Base-by-base conservation (phyloP, 2,113 vertebrate genomes). In the Coracopsis vasa region DNA sequence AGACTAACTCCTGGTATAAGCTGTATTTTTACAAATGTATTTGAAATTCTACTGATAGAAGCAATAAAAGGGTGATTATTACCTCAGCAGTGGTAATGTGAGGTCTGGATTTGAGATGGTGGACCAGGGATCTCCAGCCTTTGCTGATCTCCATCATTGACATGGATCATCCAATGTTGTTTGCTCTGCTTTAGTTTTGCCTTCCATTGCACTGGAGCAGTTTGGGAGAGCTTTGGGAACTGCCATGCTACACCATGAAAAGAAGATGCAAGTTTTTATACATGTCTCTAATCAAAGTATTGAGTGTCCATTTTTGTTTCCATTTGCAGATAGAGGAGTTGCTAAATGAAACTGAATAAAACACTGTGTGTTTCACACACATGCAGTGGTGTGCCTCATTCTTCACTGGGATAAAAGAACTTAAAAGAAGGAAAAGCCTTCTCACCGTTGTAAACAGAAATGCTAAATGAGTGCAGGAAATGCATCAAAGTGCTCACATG, bases 151-250 rank as follows among this genome's bases (percentile, higher is more conserved):
- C 39, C 21, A 3, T 54, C 19, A 25, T 0, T 2, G 4, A 7
- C 21, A 12, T 2, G 50, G 21, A 17, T 24, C 4, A 48, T 37
- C 24, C 20, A 25, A 39, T 0, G 0, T 35, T 61, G 9, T 83
- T 95, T 25, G 21, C 28, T 89, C 21, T 69, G 23, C 61, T 61
- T 56, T 42, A 27, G 31, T 23, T 92, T 1, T 54, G 51, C 42
- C 23, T 69, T 79, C 23, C 19, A 2, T 35, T 53, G 18, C 4
- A 16, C 9, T 9, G 0, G 1, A 74, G 28, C 69, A 44, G 27
- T 66, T 50, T 18, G 35, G 9, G 41, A 44, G 44, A 37, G 18
- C 10, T 35, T 83, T 65, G 24, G 85, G 45, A 74, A 41, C 33
- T 33, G 25, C 28, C 8, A 3, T 7, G 2, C 14, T 41, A 20